Evolutionary conservation across 2,797 vertebrate species (phyloP), one percentile per base, ranked within the genome.

Genomic region (Pampus argenteus): DNA sequence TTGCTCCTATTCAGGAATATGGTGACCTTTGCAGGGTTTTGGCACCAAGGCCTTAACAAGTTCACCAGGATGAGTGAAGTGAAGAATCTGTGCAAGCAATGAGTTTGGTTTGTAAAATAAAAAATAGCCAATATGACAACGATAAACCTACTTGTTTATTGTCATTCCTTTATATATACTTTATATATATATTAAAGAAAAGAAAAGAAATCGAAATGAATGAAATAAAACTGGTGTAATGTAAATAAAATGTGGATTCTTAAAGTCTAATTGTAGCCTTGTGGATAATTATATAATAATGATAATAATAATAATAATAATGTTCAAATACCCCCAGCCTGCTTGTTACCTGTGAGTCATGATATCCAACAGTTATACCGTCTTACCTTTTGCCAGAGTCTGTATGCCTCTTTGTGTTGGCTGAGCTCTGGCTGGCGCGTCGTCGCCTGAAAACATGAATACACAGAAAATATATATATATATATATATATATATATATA

Each of bases 371-470:
- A 72, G 20, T 61, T 49, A 60, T 42, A 76, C 29, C 0, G 28
- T 77, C 93, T 94, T 94, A 99, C 98, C 98, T 96, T 97, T 98
- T 71, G 97, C 97, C 93, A 98, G 86, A 85, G 92, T 96, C 86
- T 97, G 95, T 60, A 97, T 93, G 82, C 95, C 93, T 87, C 96
- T 97, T 74, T 97, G 96, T 86, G 95, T 66, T 81, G 95, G 84
- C 61, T 88, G 91, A 78, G 89, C 89, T 89, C 94, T 94, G 84
- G 84, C 76, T 63, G 94, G 82, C 15, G 86, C 86, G 22, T 97
- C 97, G 57, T 97, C 95, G 10, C 94, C 97, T 98, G 87, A 57
- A 74, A 49, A 87, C 64, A 89, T 98, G 87, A 57, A 74, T 50
- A 87, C 64, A 89, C 66, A 87, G 20, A 84, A 73, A 68, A 76